Evolutionary conservation across 2,797 vertebrate species (phyloP), one percentile per base, ranked within the genome.

Genomic region (Alectoris magna): DNA sequence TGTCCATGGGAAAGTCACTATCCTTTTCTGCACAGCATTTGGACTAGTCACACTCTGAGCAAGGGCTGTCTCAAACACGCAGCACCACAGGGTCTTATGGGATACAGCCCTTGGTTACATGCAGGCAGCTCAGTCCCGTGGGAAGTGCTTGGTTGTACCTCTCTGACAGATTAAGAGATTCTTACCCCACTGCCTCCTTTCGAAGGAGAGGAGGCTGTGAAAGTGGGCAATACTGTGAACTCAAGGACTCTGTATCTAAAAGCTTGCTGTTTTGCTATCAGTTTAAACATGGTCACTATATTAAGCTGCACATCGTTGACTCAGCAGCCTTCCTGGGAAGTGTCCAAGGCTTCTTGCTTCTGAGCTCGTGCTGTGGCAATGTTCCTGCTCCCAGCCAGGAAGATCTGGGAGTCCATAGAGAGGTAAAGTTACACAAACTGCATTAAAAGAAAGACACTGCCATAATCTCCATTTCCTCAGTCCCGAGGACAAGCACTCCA

Each of bases 341-440:
- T n/a, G 84, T 79, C 78, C 84, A 94, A 90, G 26, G 41, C 48
- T 77, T 64, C 72, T 93, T 83, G 39, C 56, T 81, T 43, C 19
- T 3, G 17, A 68, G 51, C 29, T 94, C 4, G 0, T 80, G 79
- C 58, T 83, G 19, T 27, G 68, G 69, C 82, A 87, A 39, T 4
- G 0, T 38, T 94, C 87, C 66, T 87, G 14, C 55, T 76, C 44
- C 81, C 27, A 43, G 27, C 43, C 78, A 82, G 79, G 22, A 70
- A 70, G 77, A 43, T 56, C 51, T 39, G 34, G 58, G 53, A 79
- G 88, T 70, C 86, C n/a, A 84, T 77, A 69, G n/a, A n/a, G 38
- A 67, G 67, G 70, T 87, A 83, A 73, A 82, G 62, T 88, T 79
- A 84, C 43, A 87, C 68, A 90, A 63, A 44, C 49, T 75, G 23